Evolutionary conservation across 1,140 invertebrate genomes (phyloP).

Genomic region (Drosophila kohkoa): DNA sequence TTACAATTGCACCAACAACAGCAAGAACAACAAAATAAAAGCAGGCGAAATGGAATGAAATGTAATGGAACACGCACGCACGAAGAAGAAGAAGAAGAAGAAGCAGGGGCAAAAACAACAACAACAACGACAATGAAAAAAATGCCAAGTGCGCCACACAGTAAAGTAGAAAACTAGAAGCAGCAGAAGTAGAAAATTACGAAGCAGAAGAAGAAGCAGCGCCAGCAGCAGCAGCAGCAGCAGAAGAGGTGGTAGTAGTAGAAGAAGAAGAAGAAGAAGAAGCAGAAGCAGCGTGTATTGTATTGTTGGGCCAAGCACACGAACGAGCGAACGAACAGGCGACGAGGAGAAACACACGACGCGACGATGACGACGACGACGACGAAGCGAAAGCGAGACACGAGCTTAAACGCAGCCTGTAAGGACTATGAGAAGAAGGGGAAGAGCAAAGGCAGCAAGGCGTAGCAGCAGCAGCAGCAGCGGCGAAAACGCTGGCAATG

Average conservation of each 20-base stretch:
- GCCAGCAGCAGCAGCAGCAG: background rate
- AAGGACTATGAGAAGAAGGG: conserved; percentile 3
- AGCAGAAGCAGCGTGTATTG: background rate
- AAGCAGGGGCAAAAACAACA: background rate
- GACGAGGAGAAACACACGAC: no score
- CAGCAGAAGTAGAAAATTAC: conserved; percentile 4
- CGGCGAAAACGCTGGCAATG: conserved; percentile 52
- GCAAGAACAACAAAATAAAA: background rate
- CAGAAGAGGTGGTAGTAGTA: conserved; percentile 14
- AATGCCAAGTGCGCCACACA: conserved; percentile 36
- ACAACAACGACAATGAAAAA: conserved; percentile 35
- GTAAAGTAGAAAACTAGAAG: conserved; percentile 32
- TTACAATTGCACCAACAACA: no score
- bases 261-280: background rate
- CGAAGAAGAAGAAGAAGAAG: background rate
- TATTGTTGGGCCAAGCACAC: conserved; percentile 11
- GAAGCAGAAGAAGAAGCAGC: conserved; percentile 3
- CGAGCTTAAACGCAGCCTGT: conserved; percentile 26
- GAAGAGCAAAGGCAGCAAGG: background rate
- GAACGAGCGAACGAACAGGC: background rate
- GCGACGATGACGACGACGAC: background rate
- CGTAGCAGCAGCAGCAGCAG: background rate
- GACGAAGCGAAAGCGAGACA: conserved; percentile 3
- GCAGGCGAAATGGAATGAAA: conserved; percentile 22
- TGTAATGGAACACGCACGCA: conserved; percentile 44